Base-by-base conservation (phyloP, 1,140 invertebrate species). In the Mycetomoellerius zeteki region DNA sequence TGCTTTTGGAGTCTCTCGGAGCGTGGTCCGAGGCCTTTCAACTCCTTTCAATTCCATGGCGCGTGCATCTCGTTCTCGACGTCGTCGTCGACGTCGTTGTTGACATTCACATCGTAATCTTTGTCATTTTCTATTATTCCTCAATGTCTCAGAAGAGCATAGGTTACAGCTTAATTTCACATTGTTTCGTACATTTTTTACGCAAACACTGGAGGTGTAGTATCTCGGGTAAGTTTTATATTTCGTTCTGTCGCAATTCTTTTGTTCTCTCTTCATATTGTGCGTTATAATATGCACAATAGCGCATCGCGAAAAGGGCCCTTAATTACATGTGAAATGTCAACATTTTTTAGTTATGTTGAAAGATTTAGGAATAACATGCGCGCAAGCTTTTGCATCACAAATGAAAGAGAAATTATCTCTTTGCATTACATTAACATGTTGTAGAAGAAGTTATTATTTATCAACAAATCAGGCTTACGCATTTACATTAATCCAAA, bases 1-100 rank as follows among this genome's bases (percentile, higher is more conserved):
- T 62, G 92, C 93, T 93, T 94, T 94, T 93, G 67, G 90, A 87
- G 91, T 92, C 87, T 91, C 91, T 89, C 87, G 88, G 85, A 92
- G 92, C 91, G 90, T 91, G 89, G 85, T 85, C 88, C 90, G 90
- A 87, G 78, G 89, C 91, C 86, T 93, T 92, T 93, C 92, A 93
- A 93, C 86, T 88, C 85, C n/a, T n/a, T n/a, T n/a, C 86, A 90
- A 93, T 93, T 93, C 82, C 72, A 87, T 88, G 43, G 92, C 92
- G 91, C 89, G 85, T 93, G 92, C 91, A 90, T 92, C 76, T 88
- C 78, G 50, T 88, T 85, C 73, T 77, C 78, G 62, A 37, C 84
- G 73, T 86, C 62, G 73, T 67, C 24, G 71, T 50, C 37, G 37
- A 56, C 75, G 37, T 81, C 24, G 21, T 86, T 37, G 50, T 86